Base-by-base conservation (phyloP, 2,888 invertebrate species). In the Latrodectus hesperus region DNA sequence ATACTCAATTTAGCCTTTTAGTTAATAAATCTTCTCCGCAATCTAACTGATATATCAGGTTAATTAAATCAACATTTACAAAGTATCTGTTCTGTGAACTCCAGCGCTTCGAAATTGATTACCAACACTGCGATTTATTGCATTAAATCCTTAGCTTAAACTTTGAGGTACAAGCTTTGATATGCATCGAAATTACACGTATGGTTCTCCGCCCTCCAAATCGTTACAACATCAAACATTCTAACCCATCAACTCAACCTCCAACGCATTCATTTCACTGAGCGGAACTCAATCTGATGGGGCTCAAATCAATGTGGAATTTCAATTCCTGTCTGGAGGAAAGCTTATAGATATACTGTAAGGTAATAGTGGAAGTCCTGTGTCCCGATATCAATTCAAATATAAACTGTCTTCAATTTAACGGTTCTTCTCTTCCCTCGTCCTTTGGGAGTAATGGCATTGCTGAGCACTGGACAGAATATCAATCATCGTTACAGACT, bases 311-410 rank as follows among this genome's bases (percentile, higher is more conserved):
- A 38, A 38, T 38, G 38, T 3, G 38, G 38, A 38, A 38, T 38
- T 38, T 38, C 38, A 38, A 38, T 38, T 38, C 38, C 38, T 38
- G 38, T 38, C 38, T 38, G 6, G 38, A 38, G 6, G 38, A 38
- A 6, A 38, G 38, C 38, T 38, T 38, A 38, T 38, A 38, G 38
- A 38, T 38, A 38, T 38, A 38, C 38, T 38, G 38, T 38, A 38
- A 38, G 38, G 65, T 67, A 22, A 67, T 51, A 53, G 52, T 51
- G n/a, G 52, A 49, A 38, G 71, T 60, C 71, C 49, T 60, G 38
- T 79, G 71, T 79, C 38, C 38, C 75, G 75, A 82, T 82, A 82
- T 82, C 82, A 82, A 82, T 82, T 67, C 75, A 55, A 75, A 75
- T 82, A 75, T 75, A 75, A 75, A 75, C 75, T 70, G 68, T 68